These are phyloP conservation scores for Alloscopus bannaensis DNA, from an alignment of 2,888 invertebrate genomes.

Conservation along the genomic window DNA sequence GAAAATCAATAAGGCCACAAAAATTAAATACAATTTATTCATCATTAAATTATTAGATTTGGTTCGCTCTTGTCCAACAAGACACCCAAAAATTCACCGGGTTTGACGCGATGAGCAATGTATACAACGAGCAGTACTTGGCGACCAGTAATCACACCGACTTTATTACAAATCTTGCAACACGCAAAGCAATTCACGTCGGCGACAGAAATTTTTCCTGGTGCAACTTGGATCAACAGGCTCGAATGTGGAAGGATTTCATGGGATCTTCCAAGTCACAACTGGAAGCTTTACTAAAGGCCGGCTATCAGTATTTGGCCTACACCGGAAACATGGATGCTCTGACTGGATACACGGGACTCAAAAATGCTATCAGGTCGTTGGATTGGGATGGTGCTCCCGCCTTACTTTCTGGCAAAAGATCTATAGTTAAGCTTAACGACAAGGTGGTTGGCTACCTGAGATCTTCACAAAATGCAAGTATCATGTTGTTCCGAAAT, in stretches of 20 bases:
- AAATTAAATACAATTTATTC: too few relatives aligned
- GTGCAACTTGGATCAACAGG: background rate
- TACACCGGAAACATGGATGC: constrained; percentile 37
- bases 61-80: background rate
- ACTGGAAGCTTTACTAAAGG: constrained; percentile 23
- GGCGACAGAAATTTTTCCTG: constrained; percentile 14
- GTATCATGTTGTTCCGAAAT: constrained; percentile 12
- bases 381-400: constrained; percentile 17
- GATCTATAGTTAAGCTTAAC: constrained; percentile 19
- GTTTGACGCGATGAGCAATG: constrained; percentile 11
- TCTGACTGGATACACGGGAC: constrained; percentile 11
- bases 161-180: background rate
- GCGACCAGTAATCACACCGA: constrained; percentile 18
- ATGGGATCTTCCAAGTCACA: background rate
- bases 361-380: constrained; percentile 9
- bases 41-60: background rate
- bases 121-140: constrained; percentile 15
- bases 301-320: background rate
- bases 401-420: constrained; percentile 1
- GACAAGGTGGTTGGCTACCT: constrained; percentile 13
- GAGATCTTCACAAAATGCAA: constrained; percentile 1
- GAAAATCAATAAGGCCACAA: too few relatives aligned
- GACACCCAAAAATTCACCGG: constrained; percentile 25
- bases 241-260: constrained; percentile 16
- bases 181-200: constrained; percentile 36